Evolutionary conservation across 2,113 vertebrate species (phyloP), one percentile per base, ranked within the genome.

Genomic region (Hemichromis elongatus): DNA sequence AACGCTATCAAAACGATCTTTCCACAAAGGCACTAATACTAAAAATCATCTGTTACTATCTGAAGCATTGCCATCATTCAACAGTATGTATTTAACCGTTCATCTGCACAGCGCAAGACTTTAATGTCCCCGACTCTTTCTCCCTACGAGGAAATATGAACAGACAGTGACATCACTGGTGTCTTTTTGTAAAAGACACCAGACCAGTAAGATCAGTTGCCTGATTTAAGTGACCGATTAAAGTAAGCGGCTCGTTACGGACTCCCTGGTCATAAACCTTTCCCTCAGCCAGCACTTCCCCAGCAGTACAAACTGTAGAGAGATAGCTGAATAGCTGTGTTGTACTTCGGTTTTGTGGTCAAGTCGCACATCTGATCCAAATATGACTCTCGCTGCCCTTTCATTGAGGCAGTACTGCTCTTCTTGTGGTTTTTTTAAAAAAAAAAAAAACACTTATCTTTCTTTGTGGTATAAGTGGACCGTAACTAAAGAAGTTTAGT

Each of bases 371-470:
- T 66, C 19, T 66, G 35, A 66, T 66, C 11, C 61, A 66, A 66
- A 40, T 66, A 66, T 40, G 35, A 66, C 33, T 37, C 33, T 66
- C 7, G n/a, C 61, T 40, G n/a, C 61, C 61, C 35, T 66, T 3
- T 63, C 59, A 63, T 63, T 66, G 61, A 24, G 61, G 21, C 35
- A 66, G 1, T 35, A 66, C 7, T 66, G 35, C 61, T 37, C 7
- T 66, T 66, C 61, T 66, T 66, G 35, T 66, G 61, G 35, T 35
- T 66, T 40, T 40, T 66, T 21, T n/a, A n/a, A n/a, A n/a, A 37
- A 66, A 35, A 57, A 16, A 6, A 63, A 35, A 26, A 63, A 63
- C 19, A 9, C 19, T 1, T 12, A 66, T 66, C 59, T 66, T 40
- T 0, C 0, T 66, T 66, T 66, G 59, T 37, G 59, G 33, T 33